Conservation (phyloP, 2,797 vertebrate genomes). For the Brachyalestes nurse region DNA sequence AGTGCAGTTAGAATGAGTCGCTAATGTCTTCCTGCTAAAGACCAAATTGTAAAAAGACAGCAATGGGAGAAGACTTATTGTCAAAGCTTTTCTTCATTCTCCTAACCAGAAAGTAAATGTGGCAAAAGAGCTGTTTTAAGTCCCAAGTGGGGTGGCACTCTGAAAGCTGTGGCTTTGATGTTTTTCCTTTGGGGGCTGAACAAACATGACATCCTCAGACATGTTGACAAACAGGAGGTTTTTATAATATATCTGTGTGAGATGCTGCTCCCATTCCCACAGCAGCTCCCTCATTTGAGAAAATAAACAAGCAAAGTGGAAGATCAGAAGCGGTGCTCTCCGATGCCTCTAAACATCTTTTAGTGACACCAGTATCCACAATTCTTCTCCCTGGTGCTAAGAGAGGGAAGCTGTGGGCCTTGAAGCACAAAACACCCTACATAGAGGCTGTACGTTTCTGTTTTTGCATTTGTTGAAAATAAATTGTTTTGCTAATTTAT, state of each 20-base stretch:
- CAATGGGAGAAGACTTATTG: neutral
- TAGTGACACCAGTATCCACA: slow-evolving; percentile 2
- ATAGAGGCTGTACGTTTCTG: neutral
- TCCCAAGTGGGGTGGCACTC: neutral
- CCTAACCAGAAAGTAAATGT: neutral
- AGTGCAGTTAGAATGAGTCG: neutral
- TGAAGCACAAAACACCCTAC: neutral
- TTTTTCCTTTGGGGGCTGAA: slow-evolving; percentile 1
- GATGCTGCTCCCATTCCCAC: neutral
- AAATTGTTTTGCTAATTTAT: no score
- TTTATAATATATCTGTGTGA: neutral
- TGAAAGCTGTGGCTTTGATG: neutral
- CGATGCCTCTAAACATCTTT: neutral
- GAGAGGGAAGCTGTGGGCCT: neutral
- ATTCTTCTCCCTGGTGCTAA: neutral
- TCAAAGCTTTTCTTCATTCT: neutral
- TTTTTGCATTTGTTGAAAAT: neutral
- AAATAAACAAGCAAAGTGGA: slow-evolving; percentile 12
- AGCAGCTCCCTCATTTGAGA: no score
- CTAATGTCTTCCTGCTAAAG: neutral
- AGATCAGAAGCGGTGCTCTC: neutral
- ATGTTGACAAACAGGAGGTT: neutral
- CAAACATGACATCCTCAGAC: neutral
- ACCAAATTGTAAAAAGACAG: neutral
- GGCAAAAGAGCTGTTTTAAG: neutral